A percentile compares a stretch with the other conserved stretches of the same genome.
These are phyloP conservation scores for Zoanthus solanderi DNA, from an alignment of 92 coral and sea anemone genomes.

Conservation along the genomic window DNA sequence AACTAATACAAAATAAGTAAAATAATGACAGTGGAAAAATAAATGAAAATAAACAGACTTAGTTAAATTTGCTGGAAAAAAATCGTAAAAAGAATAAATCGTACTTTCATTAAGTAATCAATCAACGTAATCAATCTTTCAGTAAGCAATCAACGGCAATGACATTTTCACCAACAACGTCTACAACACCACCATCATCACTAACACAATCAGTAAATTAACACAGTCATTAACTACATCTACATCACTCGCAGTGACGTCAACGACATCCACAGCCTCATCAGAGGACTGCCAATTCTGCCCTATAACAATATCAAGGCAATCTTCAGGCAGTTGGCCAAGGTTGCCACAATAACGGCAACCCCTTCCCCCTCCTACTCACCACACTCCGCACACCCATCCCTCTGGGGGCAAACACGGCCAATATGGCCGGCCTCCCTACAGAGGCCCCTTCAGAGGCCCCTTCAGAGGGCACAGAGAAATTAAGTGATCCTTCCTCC, in stretches of 20 bases:
- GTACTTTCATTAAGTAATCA: too few species aligned
- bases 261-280: neutral
- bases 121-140: too few species aligned
- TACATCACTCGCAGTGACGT: neutral
- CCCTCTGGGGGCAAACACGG: neutral
- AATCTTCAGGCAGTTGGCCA: too few species aligned
- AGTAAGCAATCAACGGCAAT: too few species aligned
- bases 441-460: neutral
- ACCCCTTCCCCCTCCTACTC: neutral
- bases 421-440: neutral
- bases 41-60: too few species aligned
- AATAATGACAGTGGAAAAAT: too few species aligned
- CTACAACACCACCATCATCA: neutral
- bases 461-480: neutral
- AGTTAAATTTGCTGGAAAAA: too few species aligned
- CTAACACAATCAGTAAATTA: neutral
- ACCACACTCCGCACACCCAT: neutral
- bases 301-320: neutral
- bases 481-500: neutral
- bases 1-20: too few species aligned
- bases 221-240: neutral
- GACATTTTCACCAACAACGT: too few species aligned
- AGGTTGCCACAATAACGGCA: too few species aligned
- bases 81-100: too few species aligned
- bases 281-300: neutral